phyloP scores from a whole-genome alignment of 2,797 vertebrate genomes.

The Esox masquinongy region DNA sequence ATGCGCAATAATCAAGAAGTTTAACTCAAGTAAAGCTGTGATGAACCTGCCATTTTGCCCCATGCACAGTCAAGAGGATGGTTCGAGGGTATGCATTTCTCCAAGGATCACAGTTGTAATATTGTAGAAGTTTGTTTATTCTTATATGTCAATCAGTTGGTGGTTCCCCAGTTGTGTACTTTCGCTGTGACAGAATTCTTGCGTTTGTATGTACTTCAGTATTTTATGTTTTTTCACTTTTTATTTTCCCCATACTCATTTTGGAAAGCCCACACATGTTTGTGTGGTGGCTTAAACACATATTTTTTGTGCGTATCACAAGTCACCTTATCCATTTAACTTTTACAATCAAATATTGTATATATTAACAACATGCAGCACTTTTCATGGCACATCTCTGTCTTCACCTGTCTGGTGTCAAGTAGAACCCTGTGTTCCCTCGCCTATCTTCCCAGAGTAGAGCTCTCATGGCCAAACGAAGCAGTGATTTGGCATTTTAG shows the following conservation, averaged over 20 bases:
- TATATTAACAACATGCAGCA: background rate
- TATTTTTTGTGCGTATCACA: conserved; percentile 2
- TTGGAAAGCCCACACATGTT: background rate
- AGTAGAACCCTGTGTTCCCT: conserved; percentile 35
- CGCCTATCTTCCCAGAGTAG: conserved; percentile 63
- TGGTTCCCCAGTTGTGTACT: too few species aligned
- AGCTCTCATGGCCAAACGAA: conserved; percentile 83
- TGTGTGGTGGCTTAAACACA: background rate
- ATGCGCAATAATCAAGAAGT: too few species aligned
- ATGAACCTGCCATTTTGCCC: too few species aligned
- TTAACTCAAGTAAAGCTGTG: too few species aligned
- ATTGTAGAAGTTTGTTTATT: too few species aligned
- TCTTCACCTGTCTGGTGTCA: conserved; percentile 30
- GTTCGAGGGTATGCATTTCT: too few species aligned
- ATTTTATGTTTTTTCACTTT: too few species aligned
- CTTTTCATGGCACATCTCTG: conserved; percentile 33
- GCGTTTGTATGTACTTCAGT: too few species aligned
- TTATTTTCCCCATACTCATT: background rate
- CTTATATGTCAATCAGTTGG: too few species aligned
- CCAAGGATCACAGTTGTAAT: too few species aligned
- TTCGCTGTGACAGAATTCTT: too few species aligned
- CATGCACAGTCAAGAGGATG: too few species aligned
- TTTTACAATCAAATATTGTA: background rate
- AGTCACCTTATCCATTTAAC: background rate
- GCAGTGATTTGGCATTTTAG: conserved; percentile 99